phyloP scores from a whole-genome alignment of 2,797 vertebrate genomes.

The Thripadectes ignobilis region DNA sequence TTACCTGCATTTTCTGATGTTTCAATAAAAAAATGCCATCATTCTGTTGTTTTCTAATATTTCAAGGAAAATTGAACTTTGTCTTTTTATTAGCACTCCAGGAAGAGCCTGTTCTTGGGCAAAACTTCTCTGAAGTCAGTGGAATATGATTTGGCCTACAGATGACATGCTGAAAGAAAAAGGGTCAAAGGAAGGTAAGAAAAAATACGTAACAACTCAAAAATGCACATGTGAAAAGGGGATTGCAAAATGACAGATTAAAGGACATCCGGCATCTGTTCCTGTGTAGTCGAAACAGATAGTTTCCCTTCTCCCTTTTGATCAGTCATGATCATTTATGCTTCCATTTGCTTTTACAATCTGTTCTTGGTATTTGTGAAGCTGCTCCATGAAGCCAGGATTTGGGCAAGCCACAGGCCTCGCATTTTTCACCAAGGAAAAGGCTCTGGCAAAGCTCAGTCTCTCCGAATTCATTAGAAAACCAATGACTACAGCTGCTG shows the following conservation, averaged over 20 bases:
- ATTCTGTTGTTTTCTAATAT: background rate
- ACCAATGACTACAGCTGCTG: slow-evolving; percentile 86
- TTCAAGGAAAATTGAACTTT: background rate
- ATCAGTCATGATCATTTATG: slow-evolving; percentile 44
- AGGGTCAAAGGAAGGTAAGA: background rate
- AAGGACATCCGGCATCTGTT: background rate
- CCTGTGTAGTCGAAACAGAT: background rate
- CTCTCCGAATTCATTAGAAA: slow-evolving; percentile 90
- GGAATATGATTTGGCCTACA: background rate
- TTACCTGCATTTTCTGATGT: background rate
- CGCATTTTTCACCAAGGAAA: slow-evolving; percentile 86
- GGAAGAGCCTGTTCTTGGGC: background rate
- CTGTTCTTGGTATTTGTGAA: slow-evolving; percentile 80
- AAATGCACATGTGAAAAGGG: background rate
- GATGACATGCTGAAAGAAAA: background rate
- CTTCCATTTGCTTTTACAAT: slow-evolving; percentile 49
- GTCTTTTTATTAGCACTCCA: background rate
- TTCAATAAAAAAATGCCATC: background rate
- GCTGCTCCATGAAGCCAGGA: slow-evolving; percentile 90
- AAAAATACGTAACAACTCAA: background rate
- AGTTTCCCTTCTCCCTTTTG: background rate
- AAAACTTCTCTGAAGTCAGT: background rate
- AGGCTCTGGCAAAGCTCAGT: slow-evolving; percentile 84
- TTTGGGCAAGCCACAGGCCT: slow-evolving; percentile 88
- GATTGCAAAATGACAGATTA: background rate